These are phyloP conservation scores for Gila orcuttii DNA, from an alignment of 2,113 vertebrate species.

Conservation along the genomic window DNA sequence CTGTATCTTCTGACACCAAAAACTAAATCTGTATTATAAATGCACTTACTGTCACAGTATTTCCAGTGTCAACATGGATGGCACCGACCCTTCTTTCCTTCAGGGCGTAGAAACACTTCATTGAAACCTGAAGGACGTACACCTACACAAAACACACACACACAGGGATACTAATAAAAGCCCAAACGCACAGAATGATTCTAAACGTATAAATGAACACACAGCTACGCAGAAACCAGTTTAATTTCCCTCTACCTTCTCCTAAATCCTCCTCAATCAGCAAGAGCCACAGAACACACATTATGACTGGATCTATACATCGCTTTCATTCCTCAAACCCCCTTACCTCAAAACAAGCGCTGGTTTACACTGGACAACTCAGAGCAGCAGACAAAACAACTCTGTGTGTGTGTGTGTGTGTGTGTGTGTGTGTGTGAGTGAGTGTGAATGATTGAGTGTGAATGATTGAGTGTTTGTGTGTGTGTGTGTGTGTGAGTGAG, in stretches of 20 bases:
- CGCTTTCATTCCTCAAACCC: neutral
- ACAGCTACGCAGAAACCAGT: neutral
- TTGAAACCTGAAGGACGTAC: constrained; percentile 47
- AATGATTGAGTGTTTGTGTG: no score
- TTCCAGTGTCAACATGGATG: neutral
- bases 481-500: no score
- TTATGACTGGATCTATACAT: constrained; percentile 41
- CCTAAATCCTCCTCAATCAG: neutral
- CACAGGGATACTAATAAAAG: neutral
- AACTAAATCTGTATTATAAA: constrained; percentile 2
- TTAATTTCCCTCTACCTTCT: neutral
- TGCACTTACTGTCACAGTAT: constrained; percentile 38
- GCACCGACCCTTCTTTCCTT: neutral
- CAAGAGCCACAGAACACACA: neutral
- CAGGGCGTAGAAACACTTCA: constrained; percentile 43
- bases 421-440: neutral
- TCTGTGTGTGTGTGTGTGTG: neutral
- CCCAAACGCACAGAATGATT: neutral
- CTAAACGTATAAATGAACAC: constrained; percentile 1
- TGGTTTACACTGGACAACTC: neutral
- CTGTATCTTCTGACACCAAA: neutral
- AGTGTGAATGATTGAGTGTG: no score
- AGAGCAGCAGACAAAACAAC: neutral
- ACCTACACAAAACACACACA: constrained; percentile 37
- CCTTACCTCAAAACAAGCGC: neutral